A percentile compares a stretch with the other conserved stretches of the same genome.
Evolutionary conservation across 2,888 invertebrate genomes (phyloP).

Genomic region (Neuroscelio doddi): DNA sequence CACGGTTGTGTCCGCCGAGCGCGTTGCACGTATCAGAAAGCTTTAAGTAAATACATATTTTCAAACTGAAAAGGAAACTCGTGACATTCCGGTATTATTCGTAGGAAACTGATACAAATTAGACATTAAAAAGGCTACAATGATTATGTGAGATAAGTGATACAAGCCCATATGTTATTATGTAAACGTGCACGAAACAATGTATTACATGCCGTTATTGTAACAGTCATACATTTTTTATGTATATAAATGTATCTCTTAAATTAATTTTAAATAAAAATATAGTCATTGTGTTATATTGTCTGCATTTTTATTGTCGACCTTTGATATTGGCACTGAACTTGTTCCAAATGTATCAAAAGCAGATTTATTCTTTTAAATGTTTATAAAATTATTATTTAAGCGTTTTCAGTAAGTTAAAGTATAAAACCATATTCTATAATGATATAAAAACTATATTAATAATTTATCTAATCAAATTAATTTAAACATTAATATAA

Average conservation of each 20-base stretch:
- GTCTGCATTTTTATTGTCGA: background rate
- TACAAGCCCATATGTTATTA: constrained; percentile 57
- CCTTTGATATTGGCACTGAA: no score
- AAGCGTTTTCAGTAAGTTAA: no score
- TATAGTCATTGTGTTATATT: constrained; percentile 70
- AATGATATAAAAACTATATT: no score
- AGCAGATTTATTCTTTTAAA: no score
- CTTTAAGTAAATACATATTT: constrained; percentile 38
- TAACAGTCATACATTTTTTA: constrained; percentile 70
- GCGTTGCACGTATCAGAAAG: constrained; percentile 34
- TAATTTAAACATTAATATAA: no score
- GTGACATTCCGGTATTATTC: constrained; percentile 69
- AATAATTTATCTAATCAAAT: no score
- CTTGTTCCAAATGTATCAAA: no score
- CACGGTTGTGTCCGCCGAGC: constrained; percentile 1
- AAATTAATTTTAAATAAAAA: constrained; percentile 71
- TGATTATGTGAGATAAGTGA: constrained; percentile 49
- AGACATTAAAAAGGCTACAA: constrained; percentile 48
- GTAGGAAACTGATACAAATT: constrained; percentile 61
- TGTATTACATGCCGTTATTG: constrained; percentile 64
- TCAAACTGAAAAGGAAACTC: constrained; percentile 52
- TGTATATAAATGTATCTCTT: constrained; percentile 72
- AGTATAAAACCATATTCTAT: no score
- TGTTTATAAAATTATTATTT: no score
- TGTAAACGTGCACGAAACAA: constrained; percentile 63